These are phyloP conservation scores for Simalia tracyae DNA, from an alignment of 2,797 vertebrate species.

Conservation along the genomic window DNA sequence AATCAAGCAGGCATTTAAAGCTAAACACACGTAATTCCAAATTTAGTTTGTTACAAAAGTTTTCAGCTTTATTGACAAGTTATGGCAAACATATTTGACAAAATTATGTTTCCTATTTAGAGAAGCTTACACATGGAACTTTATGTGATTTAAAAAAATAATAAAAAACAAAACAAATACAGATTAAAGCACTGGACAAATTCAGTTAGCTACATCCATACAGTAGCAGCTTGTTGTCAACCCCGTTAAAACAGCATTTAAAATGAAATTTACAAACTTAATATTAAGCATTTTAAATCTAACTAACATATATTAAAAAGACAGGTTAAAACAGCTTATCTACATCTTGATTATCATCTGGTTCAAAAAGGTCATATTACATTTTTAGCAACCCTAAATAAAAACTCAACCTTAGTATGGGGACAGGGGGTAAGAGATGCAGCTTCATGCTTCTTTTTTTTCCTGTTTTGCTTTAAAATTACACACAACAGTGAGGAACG, in stretches of 20 bases:
- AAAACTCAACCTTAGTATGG: conserved; percentile 75
- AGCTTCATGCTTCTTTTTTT: conserved; percentile 82
- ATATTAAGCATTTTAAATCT: conserved; percentile 85
- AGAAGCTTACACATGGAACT: conserved; percentile 92
- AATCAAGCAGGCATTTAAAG: conserved; percentile 88
- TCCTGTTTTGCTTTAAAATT: conserved; percentile 60
- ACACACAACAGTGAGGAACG: conserved; percentile 83
- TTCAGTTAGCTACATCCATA: conserved; percentile 94
- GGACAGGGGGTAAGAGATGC: conserved; percentile 68
- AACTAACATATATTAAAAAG: conserved; percentile 85
- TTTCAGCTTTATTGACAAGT: conserved; percentile 89
- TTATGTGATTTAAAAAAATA: conserved; percentile 85
- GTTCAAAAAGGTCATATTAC: conserved; percentile 72
- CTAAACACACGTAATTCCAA: conserved; percentile 88
- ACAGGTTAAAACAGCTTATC: conserved; percentile 87
- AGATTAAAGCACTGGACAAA: conserved; percentile 98
- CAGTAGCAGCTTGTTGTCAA: conserved; percentile 85
- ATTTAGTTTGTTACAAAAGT: conserved; percentile 87
- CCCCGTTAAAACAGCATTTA: conserved; percentile 86
- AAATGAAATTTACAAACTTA: conserved; percentile 92
- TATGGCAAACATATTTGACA: conserved; percentile 89
- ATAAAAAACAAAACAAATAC: conserved; percentile 86
- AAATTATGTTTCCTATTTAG: conserved; percentile 95
- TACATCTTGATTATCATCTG: conserved; percentile 81
- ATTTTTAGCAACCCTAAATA: conserved; percentile 82